Conservation (phyloP, 2,797 vertebrate species). For the Brotula barbata region DNA sequence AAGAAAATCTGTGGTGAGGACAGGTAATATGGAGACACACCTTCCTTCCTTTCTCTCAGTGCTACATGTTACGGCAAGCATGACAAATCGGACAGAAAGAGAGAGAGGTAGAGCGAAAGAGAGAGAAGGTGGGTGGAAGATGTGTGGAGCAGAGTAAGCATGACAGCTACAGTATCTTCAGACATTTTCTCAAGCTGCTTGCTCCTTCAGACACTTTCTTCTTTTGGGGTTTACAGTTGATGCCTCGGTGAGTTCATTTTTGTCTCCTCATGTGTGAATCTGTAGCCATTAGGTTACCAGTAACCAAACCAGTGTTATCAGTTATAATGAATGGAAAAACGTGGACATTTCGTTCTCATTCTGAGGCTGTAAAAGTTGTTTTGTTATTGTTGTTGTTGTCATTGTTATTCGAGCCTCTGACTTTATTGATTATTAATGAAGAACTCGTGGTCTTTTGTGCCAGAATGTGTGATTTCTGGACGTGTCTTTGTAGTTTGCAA, state of each 20-base stretch:
- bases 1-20: too few relatives aligned
- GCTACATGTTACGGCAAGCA: slow-evolving; percentile 59
- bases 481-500: neutral
- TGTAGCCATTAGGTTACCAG: neutral
- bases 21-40: slow-evolving; percentile 56
- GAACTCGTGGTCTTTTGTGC: neutral
- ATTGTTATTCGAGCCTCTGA: too few relatives aligned
- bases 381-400: too few relatives aligned
- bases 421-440: too few relatives aligned
- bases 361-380: too few relatives aligned
- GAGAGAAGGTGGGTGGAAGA: slow-evolving; percentile 8
- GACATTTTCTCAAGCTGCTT: neutral
- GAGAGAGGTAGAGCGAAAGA: neutral
- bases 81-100: slow-evolving; percentile 27
- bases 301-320: too few relatives aligned
- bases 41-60: slow-evolving; percentile 50
- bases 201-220: neutral
- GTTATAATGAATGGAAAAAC: neutral
- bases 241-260: slow-evolving; percentile 55
- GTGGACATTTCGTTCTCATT: neutral
- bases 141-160: neutral
- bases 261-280: neutral
- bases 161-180: slow-evolving; percentile 7
- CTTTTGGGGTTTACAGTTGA: neutral
- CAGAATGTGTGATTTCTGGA: neutral